Base-by-base conservation (phyloP, 1,140 invertebrate genomes). In the Tetramorium parvispinum region DNA sequence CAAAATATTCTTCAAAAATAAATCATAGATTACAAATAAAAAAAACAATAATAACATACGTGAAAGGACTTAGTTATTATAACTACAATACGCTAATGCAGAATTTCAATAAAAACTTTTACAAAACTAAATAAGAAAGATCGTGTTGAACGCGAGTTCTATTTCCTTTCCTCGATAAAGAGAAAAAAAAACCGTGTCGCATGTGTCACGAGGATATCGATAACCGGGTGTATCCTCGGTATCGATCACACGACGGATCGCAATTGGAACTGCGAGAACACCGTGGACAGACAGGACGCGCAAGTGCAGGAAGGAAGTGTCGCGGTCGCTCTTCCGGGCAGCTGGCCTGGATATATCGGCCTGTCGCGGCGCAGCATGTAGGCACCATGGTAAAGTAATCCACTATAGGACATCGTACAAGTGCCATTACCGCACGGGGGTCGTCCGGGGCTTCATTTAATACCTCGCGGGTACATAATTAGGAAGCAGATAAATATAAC, bases 321-420 rank as follows among this genome's bases (percentile, higher is more conserved):
- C 94, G 94, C 88, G 95, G 95, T 95, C 93, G 92, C 92, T 95
- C 95, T 95, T 95, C 94, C 94, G 94, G 94, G 89, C 94, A 95
- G 94, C 94, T 95, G 94, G 92, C 91, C 92, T 92, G 91, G 92
- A 92, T 94, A 92, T 94, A 92, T 94, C 89, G 91, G 79, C 53
- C 53, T 83, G 68, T 73, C 77, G 40, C 66, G 40, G n/a, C 32
- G 37, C 16, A 65, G 43, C 71, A 75, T 89, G 87, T 85, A 93
- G 90, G 86, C 89, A 91, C 92, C 91, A 91, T 88, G 90, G 94
- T 94, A 94, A 94, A 94, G 93, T 94, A 94, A 95, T 95, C 94
- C 94, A 95, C 92, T 93, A 94, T 94, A 93, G 91, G 94, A 95
- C 91, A 91, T 91, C 94, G 86, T 92, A 94, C 93, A 95, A 95